phyloP scores from a whole-genome alignment of 2,113 vertebrate species.

The Xiphophorus maculatus region DNA sequence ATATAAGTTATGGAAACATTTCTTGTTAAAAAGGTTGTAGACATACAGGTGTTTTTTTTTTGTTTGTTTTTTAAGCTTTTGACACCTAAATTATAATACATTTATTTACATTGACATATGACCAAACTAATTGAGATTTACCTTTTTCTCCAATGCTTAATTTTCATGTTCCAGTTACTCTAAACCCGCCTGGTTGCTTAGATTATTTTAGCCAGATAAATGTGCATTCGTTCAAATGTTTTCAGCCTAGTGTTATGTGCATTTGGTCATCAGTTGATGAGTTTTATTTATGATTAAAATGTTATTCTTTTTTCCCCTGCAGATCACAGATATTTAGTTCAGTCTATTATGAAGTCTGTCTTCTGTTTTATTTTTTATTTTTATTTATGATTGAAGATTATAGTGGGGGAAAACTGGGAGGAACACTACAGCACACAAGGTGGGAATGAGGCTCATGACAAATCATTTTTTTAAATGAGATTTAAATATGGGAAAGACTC shows the following conservation, averaged over 20 bases:
- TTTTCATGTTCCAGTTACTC: neutral
- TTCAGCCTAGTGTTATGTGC: conserved; percentile 68
- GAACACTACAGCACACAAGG: conserved; percentile 40
- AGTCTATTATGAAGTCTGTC: conserved; percentile 47
- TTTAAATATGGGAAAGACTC: neutral
- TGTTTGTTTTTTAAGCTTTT: neutral
- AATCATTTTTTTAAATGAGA: conserved; percentile 10
- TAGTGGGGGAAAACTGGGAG: conserved; percentile 40
- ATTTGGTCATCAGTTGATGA: conserved; percentile 72
- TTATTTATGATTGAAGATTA: conserved; percentile 37
- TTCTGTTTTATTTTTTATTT: conserved; percentile 26
- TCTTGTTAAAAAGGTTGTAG: neutral
- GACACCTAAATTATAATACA: neutral
- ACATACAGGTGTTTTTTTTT: neutral
- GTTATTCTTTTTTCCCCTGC: conserved; percentile 59
- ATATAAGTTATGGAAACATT: neutral
- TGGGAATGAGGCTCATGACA: conserved; percentile 76
- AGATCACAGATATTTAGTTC: conserved; percentile 69
- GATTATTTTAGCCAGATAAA: conserved; percentile 22
- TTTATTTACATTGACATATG: neutral
- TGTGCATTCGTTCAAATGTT: conserved; percentile 10
- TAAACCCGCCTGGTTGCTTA: conserved; percentile 47
- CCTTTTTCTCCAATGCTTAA: neutral
- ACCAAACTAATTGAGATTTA: neutral
- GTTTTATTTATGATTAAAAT: conserved; percentile 67